Evolutionary conservation across 1,140 invertebrate species (phyloP).

Genomic region (Archegozetes longisetosus): DNA sequence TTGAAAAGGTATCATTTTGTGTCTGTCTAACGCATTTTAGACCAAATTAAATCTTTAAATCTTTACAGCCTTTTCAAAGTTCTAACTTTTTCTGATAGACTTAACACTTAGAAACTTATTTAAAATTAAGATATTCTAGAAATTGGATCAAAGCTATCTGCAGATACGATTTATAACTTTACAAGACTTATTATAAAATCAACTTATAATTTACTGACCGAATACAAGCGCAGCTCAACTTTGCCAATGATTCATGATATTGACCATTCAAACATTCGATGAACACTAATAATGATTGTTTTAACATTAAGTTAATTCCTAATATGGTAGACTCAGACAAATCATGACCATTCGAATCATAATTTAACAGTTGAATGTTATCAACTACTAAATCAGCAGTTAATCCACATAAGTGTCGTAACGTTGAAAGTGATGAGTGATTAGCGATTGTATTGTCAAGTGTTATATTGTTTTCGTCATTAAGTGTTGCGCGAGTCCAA

Average conservation of each 20-base stretch:
- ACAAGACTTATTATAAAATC: neutral
- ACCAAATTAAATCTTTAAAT: no score
- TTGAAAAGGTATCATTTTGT: no score
- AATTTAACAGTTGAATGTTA: conserved; percentile 40
- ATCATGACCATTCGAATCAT: conserved; percentile 31
- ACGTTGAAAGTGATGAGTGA: conserved; percentile 59
- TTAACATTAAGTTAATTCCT: conserved; percentile 2
- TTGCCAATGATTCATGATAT: conserved; percentile 2
- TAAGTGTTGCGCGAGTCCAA: conserved; percentile 47
- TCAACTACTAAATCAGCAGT: conserved; percentile 78
- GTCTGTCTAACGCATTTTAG: no score
- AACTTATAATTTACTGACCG: neutral
- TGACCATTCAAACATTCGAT: conserved; percentile 3
- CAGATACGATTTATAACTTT: no score
- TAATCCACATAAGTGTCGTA: conserved; percentile 63
- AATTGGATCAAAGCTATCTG: no score
- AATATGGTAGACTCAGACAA: neutral
- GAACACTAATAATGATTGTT: conserved; percentile 12
- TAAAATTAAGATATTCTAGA: no score
- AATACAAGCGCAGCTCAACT: neutral
- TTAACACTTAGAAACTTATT: no score
- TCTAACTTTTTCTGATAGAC: no score
- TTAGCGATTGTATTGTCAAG: conserved; percentile 45
- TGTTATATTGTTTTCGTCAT: conserved; percentile 27
- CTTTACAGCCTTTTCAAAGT: no score